A percentile compares a stretch with the other conserved stretches of the same genome.
phyloP scores from a whole-genome alignment of 2,113 vertebrate genomes.

The Tyrannus savana region DNA sequence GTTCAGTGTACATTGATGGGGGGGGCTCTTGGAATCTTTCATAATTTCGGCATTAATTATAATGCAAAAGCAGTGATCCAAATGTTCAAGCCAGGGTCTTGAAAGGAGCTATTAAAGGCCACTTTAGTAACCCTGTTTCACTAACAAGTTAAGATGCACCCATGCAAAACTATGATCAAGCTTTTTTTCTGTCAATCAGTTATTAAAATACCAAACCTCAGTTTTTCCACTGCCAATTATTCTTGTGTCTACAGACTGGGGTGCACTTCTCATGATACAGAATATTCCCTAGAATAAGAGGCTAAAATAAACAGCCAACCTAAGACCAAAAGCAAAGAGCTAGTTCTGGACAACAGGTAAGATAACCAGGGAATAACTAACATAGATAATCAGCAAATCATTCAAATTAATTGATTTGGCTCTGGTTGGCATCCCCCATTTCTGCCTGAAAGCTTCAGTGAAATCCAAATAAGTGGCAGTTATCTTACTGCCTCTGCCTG shows the following conservation, averaged over 20 bases:
- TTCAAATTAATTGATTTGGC: conserved; percentile 81
- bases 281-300: not conserved
- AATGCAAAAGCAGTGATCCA: not conserved
- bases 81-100: not conserved
- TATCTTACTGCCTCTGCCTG: conserved; percentile 67
- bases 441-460: conserved; percentile 58
- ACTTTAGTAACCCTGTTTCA: not conserved
- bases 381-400: conserved; percentile 78
- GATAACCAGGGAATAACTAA: conserved; percentile 72
- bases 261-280: not conserved
- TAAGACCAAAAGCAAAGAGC: not conserved
- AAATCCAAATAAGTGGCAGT: conserved; percentile 60
- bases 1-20: not conserved
- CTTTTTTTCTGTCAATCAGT: not conserved
- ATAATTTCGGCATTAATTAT: not conserved
- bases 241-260: not conserved
- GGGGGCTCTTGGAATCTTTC: not conserved
- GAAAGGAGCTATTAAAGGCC: not conserved
- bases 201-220: not conserved
- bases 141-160: not conserved
- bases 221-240: not conserved
- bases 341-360: conserved; percentile 24
- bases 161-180: not conserved
- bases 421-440: conserved; percentile 69
- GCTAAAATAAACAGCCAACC: conserved; percentile 5